These are phyloP conservation scores for Thaumetopoea pityocampa DNA, from an alignment of 1,140 invertebrate species.

Conservation along the genomic window DNA sequence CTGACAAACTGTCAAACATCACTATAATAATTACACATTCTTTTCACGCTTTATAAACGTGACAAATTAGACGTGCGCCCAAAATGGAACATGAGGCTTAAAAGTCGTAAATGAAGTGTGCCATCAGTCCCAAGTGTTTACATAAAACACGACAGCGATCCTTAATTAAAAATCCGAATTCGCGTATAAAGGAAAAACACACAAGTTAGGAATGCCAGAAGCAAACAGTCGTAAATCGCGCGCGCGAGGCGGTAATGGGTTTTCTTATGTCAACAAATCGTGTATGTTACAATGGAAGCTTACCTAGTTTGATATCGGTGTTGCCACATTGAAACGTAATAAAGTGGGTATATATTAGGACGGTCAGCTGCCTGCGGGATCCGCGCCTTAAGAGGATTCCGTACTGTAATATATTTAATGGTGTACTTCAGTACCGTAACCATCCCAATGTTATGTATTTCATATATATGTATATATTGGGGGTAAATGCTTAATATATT, in stretches of 20 bases:
- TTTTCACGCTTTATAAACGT: constrained; percentile 8
- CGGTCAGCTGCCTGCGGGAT: background rate
- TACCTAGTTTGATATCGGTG: constrained; percentile 5
- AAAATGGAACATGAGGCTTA: constrained; percentile 9
- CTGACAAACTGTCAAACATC: constrained; percentile 7
- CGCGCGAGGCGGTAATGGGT: constrained; percentile 39
- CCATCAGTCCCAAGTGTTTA: constrained; percentile 25
- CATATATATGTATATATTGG: no score
- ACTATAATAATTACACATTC: constrained; percentile 16
- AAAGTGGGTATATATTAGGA: background rate
- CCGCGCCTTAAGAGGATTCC: no score
- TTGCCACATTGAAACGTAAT: constrained; percentile 4
- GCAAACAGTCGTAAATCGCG: constrained; percentile 46
- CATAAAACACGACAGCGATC: constrained; percentile 25
- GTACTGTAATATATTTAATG: no score
- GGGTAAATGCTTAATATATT: no score
- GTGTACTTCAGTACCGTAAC: no score
- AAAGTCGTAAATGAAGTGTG: constrained; percentile 27
- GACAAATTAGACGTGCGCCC: constrained; percentile 17
- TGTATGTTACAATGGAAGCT: constrained; percentile 25
- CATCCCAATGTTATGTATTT: no score
- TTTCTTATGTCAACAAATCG: constrained; percentile 46
- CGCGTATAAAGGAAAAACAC: constrained; percentile 29
- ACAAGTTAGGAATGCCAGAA: constrained; percentile 26
- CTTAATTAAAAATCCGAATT: constrained; percentile 35